phyloP scores from a whole-genome alignment of 2,888 invertebrate genomes.

The Drosophila mimica region DNA sequence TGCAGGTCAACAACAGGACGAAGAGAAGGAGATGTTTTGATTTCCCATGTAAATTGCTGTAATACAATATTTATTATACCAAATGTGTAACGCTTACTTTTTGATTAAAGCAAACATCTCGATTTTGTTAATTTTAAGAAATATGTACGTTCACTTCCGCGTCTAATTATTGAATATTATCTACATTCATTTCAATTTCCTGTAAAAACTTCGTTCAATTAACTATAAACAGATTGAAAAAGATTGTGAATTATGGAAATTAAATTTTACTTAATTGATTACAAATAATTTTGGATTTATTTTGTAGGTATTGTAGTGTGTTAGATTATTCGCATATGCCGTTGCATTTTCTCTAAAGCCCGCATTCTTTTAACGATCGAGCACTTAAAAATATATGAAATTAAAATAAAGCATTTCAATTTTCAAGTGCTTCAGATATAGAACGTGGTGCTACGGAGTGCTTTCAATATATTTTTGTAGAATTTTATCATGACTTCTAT shows the following conservation, averaged over 20 bases:
- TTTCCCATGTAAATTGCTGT: slow-evolving; percentile 86
- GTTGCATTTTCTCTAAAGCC: slow-evolving; percentile 13
- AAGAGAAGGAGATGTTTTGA: slow-evolving; percentile 91
- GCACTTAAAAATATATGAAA: neutral
- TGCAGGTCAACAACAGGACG: slow-evolving; percentile 94
- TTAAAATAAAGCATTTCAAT: slow-evolving; percentile 6
- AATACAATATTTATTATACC: neutral
- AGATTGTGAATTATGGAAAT: neutral
- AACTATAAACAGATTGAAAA: neutral
- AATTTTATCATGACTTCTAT: slow-evolving; percentile 91
- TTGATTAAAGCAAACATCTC: neutral
- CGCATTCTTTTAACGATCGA: slow-evolving; percentile 18
- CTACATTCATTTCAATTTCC: slow-evolving; percentile 15
- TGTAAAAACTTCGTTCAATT: neutral
- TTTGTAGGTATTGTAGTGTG: neutral
- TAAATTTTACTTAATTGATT: neutral
- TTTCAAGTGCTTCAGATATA: slow-evolving; percentile 84
- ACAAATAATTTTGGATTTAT: neutral
- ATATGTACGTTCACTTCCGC: slow-evolving; percentile 6
- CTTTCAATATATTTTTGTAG: neutral
- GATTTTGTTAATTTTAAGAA: neutral
- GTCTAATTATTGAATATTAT: slow-evolving; percentile 10
- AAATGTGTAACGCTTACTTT: neutral
- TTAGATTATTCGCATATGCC: slow-evolving; percentile 18
- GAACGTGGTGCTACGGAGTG: neutral